phyloP scores from a whole-genome alignment of 2,797 vertebrate genomes.

The Myotis findleyi region DNA sequence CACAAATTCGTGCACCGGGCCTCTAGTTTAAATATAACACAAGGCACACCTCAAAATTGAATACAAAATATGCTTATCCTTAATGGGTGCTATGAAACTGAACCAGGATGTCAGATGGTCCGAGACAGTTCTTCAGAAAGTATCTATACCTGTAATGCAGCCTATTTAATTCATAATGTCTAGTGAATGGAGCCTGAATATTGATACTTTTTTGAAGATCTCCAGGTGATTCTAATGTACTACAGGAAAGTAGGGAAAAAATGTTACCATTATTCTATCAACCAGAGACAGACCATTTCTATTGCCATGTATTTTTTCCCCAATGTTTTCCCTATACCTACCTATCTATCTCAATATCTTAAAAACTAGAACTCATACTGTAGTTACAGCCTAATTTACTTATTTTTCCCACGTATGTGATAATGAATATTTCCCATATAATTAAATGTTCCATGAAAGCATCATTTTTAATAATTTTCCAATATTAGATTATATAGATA shows the following conservation, averaged over 20 bases:
- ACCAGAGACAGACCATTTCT: not conserved
- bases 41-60: slow-evolving; percentile 9
- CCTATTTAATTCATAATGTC: slow-evolving; percentile 3
- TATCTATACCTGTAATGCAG: not conserved
- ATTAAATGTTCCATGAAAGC: slow-evolving; percentile 36
- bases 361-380: slow-evolving; percentile 35
- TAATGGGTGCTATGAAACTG: not conserved
- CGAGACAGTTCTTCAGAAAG: not conserved
- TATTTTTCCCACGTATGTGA: not conserved
- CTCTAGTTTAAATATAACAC: slow-evolving; percentile 4
- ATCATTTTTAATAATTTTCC: not conserved
- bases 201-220: not conserved
- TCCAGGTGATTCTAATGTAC: slow-evolving; percentile 21
- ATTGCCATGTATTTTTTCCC: not conserved
- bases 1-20: too few species aligned
- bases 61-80: not conserved
- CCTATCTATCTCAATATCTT: not conserved
- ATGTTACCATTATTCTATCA: not conserved
- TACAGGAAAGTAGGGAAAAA: slow-evolving; percentile 8
- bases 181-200: not conserved
- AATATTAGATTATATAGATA: slow-evolving; percentile 3
- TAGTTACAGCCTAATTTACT: slow-evolving; percentile 12
- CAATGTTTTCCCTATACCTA: not conserved
- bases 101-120: not conserved
- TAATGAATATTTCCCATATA: slow-evolving; percentile 27